Base-by-base conservation (phyloP, 2,888 invertebrate genomes). In the Unio pictorum region DNA sequence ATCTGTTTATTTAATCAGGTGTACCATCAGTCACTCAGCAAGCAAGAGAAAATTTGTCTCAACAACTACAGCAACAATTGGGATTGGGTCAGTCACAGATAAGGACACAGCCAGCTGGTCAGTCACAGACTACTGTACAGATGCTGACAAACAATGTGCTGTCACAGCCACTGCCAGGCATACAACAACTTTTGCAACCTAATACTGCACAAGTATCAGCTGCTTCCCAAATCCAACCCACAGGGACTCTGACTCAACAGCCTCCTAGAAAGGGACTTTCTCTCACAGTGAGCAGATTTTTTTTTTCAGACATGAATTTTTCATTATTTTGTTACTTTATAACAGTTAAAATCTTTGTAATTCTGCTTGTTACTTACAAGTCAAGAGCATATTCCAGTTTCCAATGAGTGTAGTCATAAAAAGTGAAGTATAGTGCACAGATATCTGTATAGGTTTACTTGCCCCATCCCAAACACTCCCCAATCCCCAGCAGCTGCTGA, bases 181-280 rank as follows among this genome's bases (percentile, higher is more conserved):
- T 55, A 65, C 65, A 18, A 6, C 15, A 18, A 55, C 54, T 59
- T 55, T 55, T n/a, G 26, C 68, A 59, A n/a, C 68, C 64, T 64
- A 45, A 55, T 23, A 58, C 60, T n/a, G 60, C 64, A 18, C 23
- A 20, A 23, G 57, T 54, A 34, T 55, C 67, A n/a, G 15, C 15
- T 3, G 11, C 45, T 28, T 61, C 67, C 17, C 71, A 61, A 60
- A 73, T 61, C 61, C 80, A 60, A 55, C 57, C 71, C 66, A 67
- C 80, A 64, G 73, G 75, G 67, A 71, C 72, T 69, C 79, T 74
- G 72, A 66, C 65, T 66, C 81, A 74, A 66, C 83, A 77, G 70
- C 78, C 73, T 57, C 78, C 79, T n/a, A 89, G 88, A 71, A 89
- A 88, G 71, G 87, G 86, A 28, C 81, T 90, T 7, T 90, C 89